Base-by-base conservation (phyloP, 2,888 invertebrate species). In the Tachystola acroxantha region DNA sequence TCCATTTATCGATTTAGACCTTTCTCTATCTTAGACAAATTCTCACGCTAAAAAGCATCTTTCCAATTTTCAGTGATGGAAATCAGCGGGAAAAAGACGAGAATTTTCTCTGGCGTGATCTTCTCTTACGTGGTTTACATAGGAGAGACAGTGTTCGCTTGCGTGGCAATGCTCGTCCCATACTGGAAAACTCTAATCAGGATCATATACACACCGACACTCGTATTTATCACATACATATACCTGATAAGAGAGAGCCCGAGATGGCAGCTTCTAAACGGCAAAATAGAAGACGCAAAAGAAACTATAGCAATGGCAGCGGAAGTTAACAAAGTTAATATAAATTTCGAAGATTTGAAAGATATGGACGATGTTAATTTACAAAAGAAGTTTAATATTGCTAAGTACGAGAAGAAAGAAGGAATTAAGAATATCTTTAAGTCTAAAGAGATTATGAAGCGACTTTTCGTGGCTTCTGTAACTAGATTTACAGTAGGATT, bases 191-290 rank as follows among this genome's bases (percentile, higher is more conserved):
- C 52, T 0, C 48, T 84, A 2, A 47, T 77, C 12, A 48, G 63
- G 19, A 67, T 78, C n/a, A 72, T 77, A 24, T 74, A 76, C 43
- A 64, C 63, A 1, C 84, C 84, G 0, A 53, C 66, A 2, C 43
- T 80, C 1, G 32, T 79, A 20, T 74, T 71, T 39, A 34, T 81
- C 5, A 42, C 48, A 7, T 65, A 67, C 38, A 53, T 65, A 27
- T 69, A 57, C 35, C 12, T 79, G 1, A 25, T 79, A 6, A 55
- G 57, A 27, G 84, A 85, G 39, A 84, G 82, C 32, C 74, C 77
- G 0, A 49, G 84, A 42, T 85, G 85, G 84, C 71, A 68, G 36
- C 64, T 85, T 1, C 45, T 82, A 1, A 75, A 62, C 13, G 73
- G 75, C 0, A 78, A 66, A 54, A 50, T 58, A 1, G 59, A 68